Evolutionary conservation across 2,113 vertebrate species (phyloP), one percentile per base, ranked within the genome.

Genomic region (Dryoscopus gambensis): DNA sequence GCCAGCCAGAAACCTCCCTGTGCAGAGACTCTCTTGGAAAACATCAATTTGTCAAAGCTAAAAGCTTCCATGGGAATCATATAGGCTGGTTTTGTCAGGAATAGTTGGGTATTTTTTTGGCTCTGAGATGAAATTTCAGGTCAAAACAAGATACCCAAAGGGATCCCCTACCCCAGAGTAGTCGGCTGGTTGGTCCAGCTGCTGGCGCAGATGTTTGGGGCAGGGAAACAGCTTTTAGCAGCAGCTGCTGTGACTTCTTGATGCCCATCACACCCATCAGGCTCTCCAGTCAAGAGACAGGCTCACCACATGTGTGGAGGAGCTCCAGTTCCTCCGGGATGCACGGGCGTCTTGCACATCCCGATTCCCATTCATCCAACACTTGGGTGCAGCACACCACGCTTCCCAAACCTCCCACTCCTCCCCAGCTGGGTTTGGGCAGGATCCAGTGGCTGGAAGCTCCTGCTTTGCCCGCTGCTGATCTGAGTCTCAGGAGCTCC

Each of bases 291-390:
- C 3, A 5, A 68, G 67, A 68, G 46, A 25, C 6, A 65, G 62
- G 70, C 39, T 85, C 31, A 5, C 35, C 0, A 2, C 19, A 0
- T 1, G 37, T 18, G 1, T 28, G 0, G 3, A 69, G 64, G 4
- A 1, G 59, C 80, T 92, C 68, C 2, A 2, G 40, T 12, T 73
- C 80, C 84, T 39, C 12, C 0, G 79, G 84, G 84, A 39, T 17
- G 46, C 0, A 0, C 0, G 0, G 20, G 42, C 59, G 88, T 11
- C 53, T 84, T 4, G 2, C 40, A 23, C 57, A 4, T 30, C 23
- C 10, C 0, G 0, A 0, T 35, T 86, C 65, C 50, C 6, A 0
- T 82, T 39, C 52, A 13, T 35, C 30, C 55, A 39, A 1, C 9
- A 8, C 4, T 7, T 50, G 90, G 47, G 40, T 44, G 52, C 91